phyloP scores from a whole-genome alignment of 2,797 vertebrate genomes.

The Hyperoplus lanceolatus region DNA sequence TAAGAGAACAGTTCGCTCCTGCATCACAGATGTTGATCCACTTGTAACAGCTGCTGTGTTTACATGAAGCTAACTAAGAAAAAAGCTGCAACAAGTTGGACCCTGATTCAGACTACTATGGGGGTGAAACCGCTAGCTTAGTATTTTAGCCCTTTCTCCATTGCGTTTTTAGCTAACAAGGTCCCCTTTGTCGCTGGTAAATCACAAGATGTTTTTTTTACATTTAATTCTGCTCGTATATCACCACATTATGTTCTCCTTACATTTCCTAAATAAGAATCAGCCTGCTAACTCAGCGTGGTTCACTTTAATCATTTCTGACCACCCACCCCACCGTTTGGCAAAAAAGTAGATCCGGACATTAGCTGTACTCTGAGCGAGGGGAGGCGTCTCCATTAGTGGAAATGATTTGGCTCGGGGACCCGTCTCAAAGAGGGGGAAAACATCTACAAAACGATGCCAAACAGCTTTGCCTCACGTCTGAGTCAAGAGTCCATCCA shows the following conservation, averaged over 20 bases:
- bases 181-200: not conserved
- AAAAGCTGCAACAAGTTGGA: too few relatives aligned
- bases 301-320: conserved; percentile 47
- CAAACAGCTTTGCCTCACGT: conserved; percentile 40
- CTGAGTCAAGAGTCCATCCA: conserved; percentile 58
- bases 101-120: too few relatives aligned
- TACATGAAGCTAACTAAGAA: too few relatives aligned
- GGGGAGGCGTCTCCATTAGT: conserved; percentile 73
- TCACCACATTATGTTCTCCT: conserved; percentile 27
- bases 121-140: too few relatives aligned
- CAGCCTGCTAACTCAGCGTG: conserved; percentile 54
- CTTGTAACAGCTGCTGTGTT: too few relatives aligned
- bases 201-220: not conserved
- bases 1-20: too few relatives aligned
- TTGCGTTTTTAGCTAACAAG: not conserved
- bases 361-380: conserved; percentile 55
- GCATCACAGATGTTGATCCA: too few relatives aligned
- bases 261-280: conserved; percentile 14
- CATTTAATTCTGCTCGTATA: conserved; percentile 14
- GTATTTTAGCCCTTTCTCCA: not conserved
- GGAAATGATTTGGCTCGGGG: conserved; percentile 67
- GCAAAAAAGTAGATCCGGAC: conserved; percentile 52
- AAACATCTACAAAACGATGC: conserved; percentile 43
- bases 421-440: conserved; percentile 34
- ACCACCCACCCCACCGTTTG: conserved; percentile 63